Evolutionary conservation across 2,888 invertebrate genomes (phyloP), one percentile per base, ranked within the genome.

Genomic region (Lycia hirtaria): DNA sequence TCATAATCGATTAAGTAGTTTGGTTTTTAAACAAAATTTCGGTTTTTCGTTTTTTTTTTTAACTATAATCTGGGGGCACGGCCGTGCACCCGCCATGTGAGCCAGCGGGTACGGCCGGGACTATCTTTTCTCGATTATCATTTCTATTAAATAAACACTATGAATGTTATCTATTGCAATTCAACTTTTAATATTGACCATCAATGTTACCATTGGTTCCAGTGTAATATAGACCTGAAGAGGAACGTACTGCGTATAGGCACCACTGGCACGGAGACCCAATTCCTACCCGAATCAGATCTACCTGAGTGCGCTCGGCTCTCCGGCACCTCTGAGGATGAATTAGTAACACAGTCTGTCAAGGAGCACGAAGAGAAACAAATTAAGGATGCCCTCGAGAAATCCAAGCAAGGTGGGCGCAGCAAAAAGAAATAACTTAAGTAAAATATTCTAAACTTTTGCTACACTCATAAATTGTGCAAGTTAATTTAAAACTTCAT

Each of bases 161-260:
- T n/a, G n/a, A n/a, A n/a, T n/a, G n/a, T n/a, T n/a, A n/a, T n/a
- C n/a, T n/a, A n/a, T n/a, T n/a, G n/a, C n/a, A n/a, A n/a, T n/a
- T n/a, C n/a, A n/a, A n/a, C n/a, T n/a, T n/a, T n/a, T n/a, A n/a
- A n/a, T n/a, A n/a, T n/a, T 3, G 7, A 26, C 9, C 1, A 4
- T 4, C 7, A 4, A 1, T 6, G 26, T 26, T n/a, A 30, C 7
- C 0, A 3, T 19, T 47, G 22, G 40, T 55, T 57, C 38, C 72
- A 97, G 95, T 99, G 98, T 85, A 96, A 95, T 69, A 98, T 99
- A 71, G 98, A 99, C 85, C 90, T 99, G 71, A 96, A 96, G 80
- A 93, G 94, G 41, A 98, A 98, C 85, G 94, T 97, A 2, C 92
- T 99, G 26, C 94, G 94, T 64, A 99, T 99, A 74, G 99, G 99